These are phyloP conservation scores for Lithodes maja DNA, from an alignment of 2,888 invertebrate species.

Conservation along the genomic window DNA sequence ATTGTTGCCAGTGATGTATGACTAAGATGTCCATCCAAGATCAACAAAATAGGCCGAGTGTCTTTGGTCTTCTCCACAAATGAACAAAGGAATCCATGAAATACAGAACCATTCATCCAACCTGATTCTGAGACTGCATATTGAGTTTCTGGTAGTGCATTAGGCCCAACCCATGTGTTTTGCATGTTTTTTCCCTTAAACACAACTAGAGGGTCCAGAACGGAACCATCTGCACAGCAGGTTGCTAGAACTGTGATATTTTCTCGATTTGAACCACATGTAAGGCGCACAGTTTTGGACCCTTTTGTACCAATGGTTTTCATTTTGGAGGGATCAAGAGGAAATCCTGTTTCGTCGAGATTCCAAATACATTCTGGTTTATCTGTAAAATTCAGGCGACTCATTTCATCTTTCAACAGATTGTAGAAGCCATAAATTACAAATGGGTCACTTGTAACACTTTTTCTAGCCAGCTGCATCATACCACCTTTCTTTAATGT, in stretches of 20 bases:
- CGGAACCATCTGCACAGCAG: constrained; percentile 42
- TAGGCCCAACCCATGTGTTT: constrained; percentile 2
- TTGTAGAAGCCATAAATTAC: constrained; percentile 49
- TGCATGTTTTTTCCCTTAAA: constrained; percentile 40
- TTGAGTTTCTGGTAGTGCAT: constrained; percentile 26
- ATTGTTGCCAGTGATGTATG: constrained; percentile 31
- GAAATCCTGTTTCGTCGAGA: constrained; percentile 48
- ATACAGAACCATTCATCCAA: constrained; percentile 36
- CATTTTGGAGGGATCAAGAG: constrained; percentile 37
- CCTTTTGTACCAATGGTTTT: constrained; percentile 45
- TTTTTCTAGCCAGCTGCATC: constrained; percentile 42
- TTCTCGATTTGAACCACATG: constrained; percentile 47
- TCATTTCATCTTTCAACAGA: constrained; percentile 7
- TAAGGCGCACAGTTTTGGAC: constrained; percentile 30
- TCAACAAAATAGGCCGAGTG: constrained; percentile 1
- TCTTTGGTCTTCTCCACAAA: constrained; percentile 2
- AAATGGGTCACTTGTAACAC: constrained; percentile 48
- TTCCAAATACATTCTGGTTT: constrained; percentile 24
- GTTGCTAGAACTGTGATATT: constrained; percentile 33
- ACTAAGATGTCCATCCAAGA: constrained; percentile 37
- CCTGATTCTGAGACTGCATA: constrained; percentile 49
- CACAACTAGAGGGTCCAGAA: constrained; percentile 47
- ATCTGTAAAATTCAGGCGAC: background rate
- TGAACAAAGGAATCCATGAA: constrained; percentile 15
- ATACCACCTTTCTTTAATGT: constrained; percentile 32